Conservation (phyloP, 2,888 invertebrate genomes). For the Oligia strigilis region DNA sequence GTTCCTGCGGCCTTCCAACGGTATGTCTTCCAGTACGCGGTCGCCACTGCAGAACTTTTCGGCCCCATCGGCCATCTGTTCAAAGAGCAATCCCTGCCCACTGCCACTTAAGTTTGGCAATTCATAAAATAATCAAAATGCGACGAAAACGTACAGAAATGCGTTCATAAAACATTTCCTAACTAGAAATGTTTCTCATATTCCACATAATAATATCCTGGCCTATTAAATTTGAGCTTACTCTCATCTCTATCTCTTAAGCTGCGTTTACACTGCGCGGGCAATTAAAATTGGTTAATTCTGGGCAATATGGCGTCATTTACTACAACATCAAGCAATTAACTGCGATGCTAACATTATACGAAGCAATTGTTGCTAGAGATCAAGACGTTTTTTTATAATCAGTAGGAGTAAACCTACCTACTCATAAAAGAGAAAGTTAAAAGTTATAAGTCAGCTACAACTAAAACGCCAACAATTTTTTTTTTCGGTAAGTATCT, state of each 20-base stretch:
- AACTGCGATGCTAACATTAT: background rate
- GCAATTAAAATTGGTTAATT: background rate
- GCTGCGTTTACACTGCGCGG: slow-evolving; percentile 2
- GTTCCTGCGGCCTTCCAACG: too few species aligned
- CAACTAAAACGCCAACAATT: background rate
- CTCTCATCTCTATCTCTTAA: background rate
- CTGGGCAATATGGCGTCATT: background rate
- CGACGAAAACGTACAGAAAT: background rate
- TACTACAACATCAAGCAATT: background rate
- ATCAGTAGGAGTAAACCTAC: background rate
- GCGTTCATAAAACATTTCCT: slow-evolving; percentile 7
- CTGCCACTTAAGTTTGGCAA: too few species aligned
- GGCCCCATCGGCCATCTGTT: too few species aligned
- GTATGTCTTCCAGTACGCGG: too few species aligned
- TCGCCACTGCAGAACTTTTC: too few species aligned
- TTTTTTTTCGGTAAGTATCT: background rate
- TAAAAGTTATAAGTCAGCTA: background rate
- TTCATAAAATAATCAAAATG: background rate
- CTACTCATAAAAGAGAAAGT: background rate
- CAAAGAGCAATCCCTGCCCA: too few species aligned
- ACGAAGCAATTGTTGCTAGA: background rate
- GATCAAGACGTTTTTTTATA: background rate
- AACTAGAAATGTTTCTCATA: slow-evolving; percentile 1
- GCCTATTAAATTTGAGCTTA: slow-evolving; percentile 24
- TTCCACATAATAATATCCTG: background rate